Evolutionary conservation across 2,888 invertebrate genomes (phyloP), one percentile per base, ranked within the genome.

Genomic region (Dermolepida albohirtum): DNA sequence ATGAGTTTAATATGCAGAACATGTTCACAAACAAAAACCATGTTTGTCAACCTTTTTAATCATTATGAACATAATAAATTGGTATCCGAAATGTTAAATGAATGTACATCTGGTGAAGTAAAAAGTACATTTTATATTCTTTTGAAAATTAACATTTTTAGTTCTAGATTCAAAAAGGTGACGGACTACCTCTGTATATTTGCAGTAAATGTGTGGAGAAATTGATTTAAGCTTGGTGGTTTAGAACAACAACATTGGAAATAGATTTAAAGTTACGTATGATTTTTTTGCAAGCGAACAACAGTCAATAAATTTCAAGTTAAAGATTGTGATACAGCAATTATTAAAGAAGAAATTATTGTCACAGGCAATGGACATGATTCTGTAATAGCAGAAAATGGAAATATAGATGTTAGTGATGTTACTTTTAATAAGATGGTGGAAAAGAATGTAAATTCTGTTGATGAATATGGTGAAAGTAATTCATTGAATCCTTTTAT

Each of bases 1-100:
- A 34, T 34, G 34, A 34, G 34, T 10, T 34, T 34, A 10, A 8
- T 50, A 11, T 54, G 54, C 11, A 54, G 54, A 54, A 40, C 54
- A 29, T 54, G 54, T 54, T 7, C 39, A n/a, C 8, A 14, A 17
- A 11, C 10, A 16, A 10, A 16, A 12, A 10, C 12, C 11, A 39
- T 0, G 5, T 54, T 16, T 17, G 34, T 39, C 8, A n/a, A 14
- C 29, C 39, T 49, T 14, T 44, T 62, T 10, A 22, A 49, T n/a
- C 39, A 49, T 49, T 12, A 11, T 10, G 47, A 49, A 49, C n/a
- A 12, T 10, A 22, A 34, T 34, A 62, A 49, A 40, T 8, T 54
- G 40, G 8, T 54, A 4, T 12, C 40, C 0, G 54, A 54, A 5
- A 10, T 54, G 54, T 40, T 54, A 54, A 54, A 1, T 4, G 54